Evolutionary conservation across 2,888 invertebrate species (phyloP), one percentile per base, ranked within the genome.

Genomic region (Syritta pipiens): DNA sequence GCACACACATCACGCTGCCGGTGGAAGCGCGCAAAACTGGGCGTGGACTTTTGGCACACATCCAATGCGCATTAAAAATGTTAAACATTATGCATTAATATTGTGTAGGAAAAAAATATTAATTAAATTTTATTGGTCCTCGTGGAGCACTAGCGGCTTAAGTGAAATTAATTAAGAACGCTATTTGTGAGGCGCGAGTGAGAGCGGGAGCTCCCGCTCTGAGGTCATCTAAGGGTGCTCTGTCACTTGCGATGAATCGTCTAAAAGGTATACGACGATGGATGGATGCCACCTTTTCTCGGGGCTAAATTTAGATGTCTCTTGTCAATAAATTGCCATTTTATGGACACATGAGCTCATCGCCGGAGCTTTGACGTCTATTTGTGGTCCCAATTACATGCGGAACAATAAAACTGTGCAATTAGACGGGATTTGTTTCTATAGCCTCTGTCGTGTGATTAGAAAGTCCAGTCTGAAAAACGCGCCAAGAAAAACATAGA

Each of bases 81-180:
- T 53, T 72, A 72, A 77, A 77, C 60, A 65, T 53, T 77, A 17
- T 71, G 19, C 72, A 72, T 72, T 60, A 65, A 65, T 77, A 60
- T 60, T 72, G 65, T 67, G 77, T 67, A 65, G 77, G 71, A 71
- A 72, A 46, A 48, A 35, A 20, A 37, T 48, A 72, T 77, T 77
- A 77, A 77, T 77, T 77, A 71, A 65, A 71, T 77, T 77, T 77
- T 72, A 77, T 77, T 77, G 55, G 71, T 35, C 20, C 53, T 44
- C 20, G 35, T 53, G 42, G 22, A 30, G 14, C 30, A 53, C 26
- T 53, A 46, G 22, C 28, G 32, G 48, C 19, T 68, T 42, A 55
- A 65, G 44, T 53, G 37, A 51, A 37, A 57, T 49, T 53, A 59
- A 75, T 75, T 75, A 42, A 68, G 62, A 62, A 37, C 14, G 26